Percentiles rank a stretch among this genome's conserved stretches.
Conservation (phyloP, 2,113 vertebrate genomes). For the Actenoides hombroni region DNA sequence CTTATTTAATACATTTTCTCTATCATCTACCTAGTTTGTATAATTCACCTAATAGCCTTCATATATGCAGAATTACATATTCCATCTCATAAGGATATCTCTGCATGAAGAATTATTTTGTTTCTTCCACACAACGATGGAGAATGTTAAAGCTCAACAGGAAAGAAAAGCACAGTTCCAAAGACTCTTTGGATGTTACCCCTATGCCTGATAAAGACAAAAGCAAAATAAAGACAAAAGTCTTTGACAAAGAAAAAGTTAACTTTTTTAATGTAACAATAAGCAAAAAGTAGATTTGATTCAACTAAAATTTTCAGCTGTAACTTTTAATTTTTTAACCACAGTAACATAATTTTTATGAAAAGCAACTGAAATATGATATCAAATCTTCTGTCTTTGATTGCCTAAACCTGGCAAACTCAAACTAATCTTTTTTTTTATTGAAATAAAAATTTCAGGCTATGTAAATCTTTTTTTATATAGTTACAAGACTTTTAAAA, state of each 20-base stretch:
- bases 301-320: background rate
- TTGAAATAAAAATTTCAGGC: background rate
- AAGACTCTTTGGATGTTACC: background rate
- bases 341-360: background rate
- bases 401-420: background rate
- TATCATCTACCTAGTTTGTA: background rate
- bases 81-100: background rate
- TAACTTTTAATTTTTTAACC: background rate
- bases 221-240: background rate
- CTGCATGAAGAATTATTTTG: background rate
- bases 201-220: background rate
- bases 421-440: fast-evolving
- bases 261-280: fast-evolving
- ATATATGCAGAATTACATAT: background rate
- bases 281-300: background rate
- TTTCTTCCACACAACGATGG: background rate
- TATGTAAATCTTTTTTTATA: background rate
- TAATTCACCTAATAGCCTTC: background rate
- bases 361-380: background rate
- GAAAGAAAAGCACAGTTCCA: background rate
- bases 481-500: background rate
- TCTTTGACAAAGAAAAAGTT: background rate
- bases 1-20: background rate
- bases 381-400: background rate
- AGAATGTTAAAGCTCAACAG: background rate